A percentile compares a stretch with the other conserved stretches of the same genome.
phyloP scores from a whole-genome alignment of 2,113 vertebrate genomes.

The Sclerurus mexicanus region DNA sequence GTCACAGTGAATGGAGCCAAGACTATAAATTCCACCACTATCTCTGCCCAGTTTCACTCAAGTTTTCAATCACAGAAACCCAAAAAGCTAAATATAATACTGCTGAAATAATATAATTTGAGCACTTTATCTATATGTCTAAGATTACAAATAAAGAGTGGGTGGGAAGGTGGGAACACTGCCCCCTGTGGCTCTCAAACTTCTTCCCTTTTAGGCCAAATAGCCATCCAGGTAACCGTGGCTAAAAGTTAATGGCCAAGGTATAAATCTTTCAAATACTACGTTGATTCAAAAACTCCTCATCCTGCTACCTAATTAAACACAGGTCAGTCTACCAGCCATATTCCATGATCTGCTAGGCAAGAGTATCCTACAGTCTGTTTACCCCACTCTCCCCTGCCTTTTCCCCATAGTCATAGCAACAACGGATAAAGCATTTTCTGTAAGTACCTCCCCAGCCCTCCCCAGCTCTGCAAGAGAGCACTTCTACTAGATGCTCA shows the following conservation, averaged over 20 bases:
- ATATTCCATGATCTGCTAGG: not conserved
- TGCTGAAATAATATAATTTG: not conserved
- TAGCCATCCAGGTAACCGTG: not conserved
- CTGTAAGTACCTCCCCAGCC: not conserved
- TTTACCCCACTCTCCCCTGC: not conserved
- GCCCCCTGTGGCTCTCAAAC: not conserved
- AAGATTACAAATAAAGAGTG: too few species aligned
- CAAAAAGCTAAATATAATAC: not conserved
- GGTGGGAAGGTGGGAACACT: accelerated
- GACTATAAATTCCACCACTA: not conserved
- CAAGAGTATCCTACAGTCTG: not conserved
- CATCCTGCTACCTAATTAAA: not conserved
- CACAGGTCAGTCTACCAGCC: not conserved
- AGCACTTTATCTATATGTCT: not conserved
- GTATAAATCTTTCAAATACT: not conserved
- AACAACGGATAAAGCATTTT: not conserved
- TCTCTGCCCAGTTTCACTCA: not conserved
- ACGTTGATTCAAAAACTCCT: not conserved
- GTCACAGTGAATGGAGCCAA: not conserved
- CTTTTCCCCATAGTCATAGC: not conserved
- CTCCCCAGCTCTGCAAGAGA: not conserved
- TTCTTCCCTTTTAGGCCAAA: not conserved
- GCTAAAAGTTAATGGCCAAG: not conserved
- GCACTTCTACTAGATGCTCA: not conserved
- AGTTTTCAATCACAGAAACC: not conserved